phyloP scores from a whole-genome alignment of 2,797 vertebrate genomes.

The Spatula versicolor region DNA sequence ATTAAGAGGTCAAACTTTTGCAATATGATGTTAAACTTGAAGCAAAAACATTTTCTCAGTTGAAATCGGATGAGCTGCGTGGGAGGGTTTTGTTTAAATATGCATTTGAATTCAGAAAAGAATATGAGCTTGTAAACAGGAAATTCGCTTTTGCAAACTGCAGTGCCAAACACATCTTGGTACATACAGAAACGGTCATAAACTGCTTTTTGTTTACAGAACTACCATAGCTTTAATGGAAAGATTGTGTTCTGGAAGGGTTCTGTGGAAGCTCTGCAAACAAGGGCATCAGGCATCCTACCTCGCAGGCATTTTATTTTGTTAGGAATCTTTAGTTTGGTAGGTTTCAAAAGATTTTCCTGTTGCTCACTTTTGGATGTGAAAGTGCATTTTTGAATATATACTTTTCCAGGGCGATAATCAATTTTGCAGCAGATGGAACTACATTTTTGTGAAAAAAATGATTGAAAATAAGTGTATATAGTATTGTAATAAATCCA shows the following conservation, averaged over 20 bases:
- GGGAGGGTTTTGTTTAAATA: not conserved
- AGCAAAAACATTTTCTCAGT: conserved; percentile 6
- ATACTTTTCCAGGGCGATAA: not conserved
- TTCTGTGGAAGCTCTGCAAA: not conserved
- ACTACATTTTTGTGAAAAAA: not conserved
- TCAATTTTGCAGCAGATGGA: not conserved
- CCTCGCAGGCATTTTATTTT: not conserved
- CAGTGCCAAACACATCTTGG: not conserved
- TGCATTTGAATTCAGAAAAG: not conserved
- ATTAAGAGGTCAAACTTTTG: not conserved
- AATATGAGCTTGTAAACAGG: conserved; percentile 48
- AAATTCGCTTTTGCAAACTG: conserved; percentile 14
- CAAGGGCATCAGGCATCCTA: not conserved
- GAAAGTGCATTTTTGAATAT: not conserved
- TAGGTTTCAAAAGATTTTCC: not conserved
- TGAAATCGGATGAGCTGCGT: not conserved
- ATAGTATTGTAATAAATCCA: not conserved
- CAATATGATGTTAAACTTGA: not conserved
- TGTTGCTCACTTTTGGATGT: not conserved
- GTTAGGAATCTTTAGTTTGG: not conserved
- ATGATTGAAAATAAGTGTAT: not conserved
- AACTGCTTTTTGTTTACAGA: conserved; percentile 34
- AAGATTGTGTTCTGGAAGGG: not conserved
- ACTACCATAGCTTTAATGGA: not conserved
- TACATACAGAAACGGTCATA: conserved; percentile 8